These are phyloP conservation scores for Clarias pachynema DNA, from an alignment of 2,797 vertebrate genomes.

Conservation along the genomic window DNA sequence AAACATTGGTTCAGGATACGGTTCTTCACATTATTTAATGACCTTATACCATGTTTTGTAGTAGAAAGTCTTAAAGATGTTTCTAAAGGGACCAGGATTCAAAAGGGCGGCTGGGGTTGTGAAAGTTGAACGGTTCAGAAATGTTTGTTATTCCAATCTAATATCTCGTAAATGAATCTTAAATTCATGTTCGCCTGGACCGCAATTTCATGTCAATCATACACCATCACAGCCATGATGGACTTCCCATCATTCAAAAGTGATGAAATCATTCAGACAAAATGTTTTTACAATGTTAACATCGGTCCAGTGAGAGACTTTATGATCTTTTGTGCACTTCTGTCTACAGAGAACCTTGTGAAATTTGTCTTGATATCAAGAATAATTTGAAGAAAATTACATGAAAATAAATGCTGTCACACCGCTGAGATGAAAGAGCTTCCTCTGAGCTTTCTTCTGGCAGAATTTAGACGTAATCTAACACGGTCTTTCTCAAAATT, in stretches of 20 bases:
- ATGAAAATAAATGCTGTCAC: neutral
- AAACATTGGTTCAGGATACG: neutral
- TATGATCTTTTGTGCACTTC: neutral
- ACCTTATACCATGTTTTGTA: neutral
- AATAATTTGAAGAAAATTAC: neutral
- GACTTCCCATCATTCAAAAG: neutral
- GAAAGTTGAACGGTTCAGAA: neutral
- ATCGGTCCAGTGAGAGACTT: neutral
- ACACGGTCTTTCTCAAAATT: neutral
- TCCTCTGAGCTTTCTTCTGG: neutral
- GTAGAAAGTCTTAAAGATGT: neutral
- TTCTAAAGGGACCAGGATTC: neutral
- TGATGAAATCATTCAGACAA: neutral
- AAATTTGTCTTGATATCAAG: neutral
- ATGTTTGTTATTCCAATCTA: neutral
- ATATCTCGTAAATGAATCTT: neutral
- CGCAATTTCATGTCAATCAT: neutral
- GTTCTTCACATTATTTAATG: neutral
- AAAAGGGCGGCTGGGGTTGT: neutral
- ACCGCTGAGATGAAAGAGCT: neutral
- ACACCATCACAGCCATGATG: neutral
- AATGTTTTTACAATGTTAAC: neutral
- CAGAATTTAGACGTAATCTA: neutral
- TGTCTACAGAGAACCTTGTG: neutral
- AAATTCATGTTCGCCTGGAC: neutral